Percentiles rank a stretch among this genome's conserved stretches.
Conservation (phyloP, 2,113 vertebrate genomes). For the Sporophila hypoxantha region DNA sequence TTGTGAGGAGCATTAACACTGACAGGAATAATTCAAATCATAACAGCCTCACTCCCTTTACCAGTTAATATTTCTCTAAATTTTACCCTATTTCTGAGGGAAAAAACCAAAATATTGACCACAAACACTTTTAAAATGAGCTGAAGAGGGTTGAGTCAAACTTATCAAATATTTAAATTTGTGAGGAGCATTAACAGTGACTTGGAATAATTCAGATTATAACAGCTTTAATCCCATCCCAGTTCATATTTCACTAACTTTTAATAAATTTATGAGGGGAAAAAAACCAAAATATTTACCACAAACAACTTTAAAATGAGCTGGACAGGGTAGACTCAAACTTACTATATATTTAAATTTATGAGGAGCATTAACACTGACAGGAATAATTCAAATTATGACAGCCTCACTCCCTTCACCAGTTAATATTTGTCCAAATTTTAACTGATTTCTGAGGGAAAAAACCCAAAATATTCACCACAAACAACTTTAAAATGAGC, state of each 20-base stretch:
- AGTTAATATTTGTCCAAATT: rapidly evolving
- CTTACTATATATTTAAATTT: background rate
- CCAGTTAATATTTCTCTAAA: rapidly evolving
- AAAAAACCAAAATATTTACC: too few species aligned
- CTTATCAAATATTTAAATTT: background rate
- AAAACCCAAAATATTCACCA: background rate
- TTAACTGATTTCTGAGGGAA: too few species aligned
- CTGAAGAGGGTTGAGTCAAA: background rate
- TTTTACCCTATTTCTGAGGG: background rate
- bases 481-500: rapidly evolving
- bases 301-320: too few species aligned
- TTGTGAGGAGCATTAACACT: background rate
- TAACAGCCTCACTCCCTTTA: rapidly evolving
- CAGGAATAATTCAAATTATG: background rate
- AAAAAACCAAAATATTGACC: background rate
- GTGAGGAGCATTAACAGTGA: background rate
- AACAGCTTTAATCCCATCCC: background rate
- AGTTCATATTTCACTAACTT: rapidly evolving
- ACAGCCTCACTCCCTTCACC: background rate
- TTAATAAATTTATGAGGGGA: background rate
- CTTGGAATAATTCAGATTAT: background rate
- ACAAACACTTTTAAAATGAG: background rate
- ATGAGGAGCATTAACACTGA: background rate
- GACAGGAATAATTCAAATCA: background rate
- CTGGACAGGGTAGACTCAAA: background rate